These are phyloP conservation scores for Paralichthys olivaceus DNA, from an alignment of 2,113 vertebrate species.

Conservation along the genomic window DNA sequence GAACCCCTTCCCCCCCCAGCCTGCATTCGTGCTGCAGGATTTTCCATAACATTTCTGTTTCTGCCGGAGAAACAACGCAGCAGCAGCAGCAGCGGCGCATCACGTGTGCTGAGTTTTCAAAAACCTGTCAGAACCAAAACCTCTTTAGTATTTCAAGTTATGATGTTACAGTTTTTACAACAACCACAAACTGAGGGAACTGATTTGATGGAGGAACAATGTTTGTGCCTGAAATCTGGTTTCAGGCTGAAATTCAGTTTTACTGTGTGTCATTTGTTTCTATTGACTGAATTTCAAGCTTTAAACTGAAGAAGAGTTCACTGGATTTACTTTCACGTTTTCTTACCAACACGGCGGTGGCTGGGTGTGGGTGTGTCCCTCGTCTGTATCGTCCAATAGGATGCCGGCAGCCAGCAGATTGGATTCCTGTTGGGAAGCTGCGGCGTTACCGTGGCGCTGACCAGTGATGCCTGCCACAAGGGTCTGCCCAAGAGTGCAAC, in stretches of 20 bases:
- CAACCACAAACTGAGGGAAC: too few species aligned
- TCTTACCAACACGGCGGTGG: neutral
- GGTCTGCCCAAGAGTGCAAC: slow-evolving; percentile 97
- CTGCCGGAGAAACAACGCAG: neutral
- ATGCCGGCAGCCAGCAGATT: slow-evolving; percentile 98
- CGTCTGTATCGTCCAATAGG: slow-evolving; percentile 77
- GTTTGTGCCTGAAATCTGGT: too few species aligned
- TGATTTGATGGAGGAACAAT: too few species aligned
- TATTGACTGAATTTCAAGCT: too few species aligned
- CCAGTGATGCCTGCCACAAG: slow-evolving; percentile 98
- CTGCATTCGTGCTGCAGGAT: slow-evolving; percentile 56
- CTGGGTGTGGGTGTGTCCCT: neutral
- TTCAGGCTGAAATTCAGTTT: too few species aligned
- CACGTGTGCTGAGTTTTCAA: neutral
- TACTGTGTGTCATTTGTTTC: too few species aligned
- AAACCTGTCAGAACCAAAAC: too few species aligned
- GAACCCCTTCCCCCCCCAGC: neutral
- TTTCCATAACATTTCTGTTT: slow-evolving; percentile 47
- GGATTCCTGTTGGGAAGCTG: slow-evolving; percentile 98
- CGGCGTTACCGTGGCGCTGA: slow-evolving; percentile 97
- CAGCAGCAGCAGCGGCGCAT: neutral
- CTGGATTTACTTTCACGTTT: too few species aligned
- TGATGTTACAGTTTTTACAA: too few species aligned
- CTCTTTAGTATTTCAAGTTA: too few species aligned
- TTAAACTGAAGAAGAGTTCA: too few species aligned